Conservation (phyloP, 2,888 invertebrate genomes). For the Spatulosminthurus flaviceps region DNA sequence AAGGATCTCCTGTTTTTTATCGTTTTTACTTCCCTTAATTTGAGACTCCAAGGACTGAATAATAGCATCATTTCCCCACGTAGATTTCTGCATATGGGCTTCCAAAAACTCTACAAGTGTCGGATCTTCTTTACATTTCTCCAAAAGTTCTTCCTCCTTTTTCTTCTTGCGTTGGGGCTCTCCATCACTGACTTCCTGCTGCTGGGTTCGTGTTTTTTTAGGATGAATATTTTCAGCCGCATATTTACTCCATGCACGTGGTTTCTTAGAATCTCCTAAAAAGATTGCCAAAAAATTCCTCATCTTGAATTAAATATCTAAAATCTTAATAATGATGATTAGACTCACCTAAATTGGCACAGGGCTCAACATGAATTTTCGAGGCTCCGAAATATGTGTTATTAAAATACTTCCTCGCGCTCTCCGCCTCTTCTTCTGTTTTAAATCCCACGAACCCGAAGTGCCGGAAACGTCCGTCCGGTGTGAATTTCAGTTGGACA, state of each 20-base stretch:
- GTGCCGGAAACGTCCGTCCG: slow-evolving; percentile 89
- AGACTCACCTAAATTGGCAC: slow-evolving; percentile 66
- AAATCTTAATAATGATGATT: neutral
- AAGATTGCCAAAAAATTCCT: too few relatives aligned
- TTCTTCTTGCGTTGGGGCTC: slow-evolving; percentile 65
- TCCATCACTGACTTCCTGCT: slow-evolving; percentile 66
- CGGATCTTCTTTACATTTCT: slow-evolving; percentile 86
- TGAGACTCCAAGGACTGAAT: slow-evolving; percentile 64
- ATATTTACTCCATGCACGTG: slow-evolving; percentile 93
- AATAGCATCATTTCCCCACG: slow-evolving; percentile 62
- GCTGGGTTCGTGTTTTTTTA: slow-evolving; percentile 46
- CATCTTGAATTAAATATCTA: neutral
- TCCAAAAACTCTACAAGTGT: slow-evolving; percentile 89
- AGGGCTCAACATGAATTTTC: slow-evolving; percentile 79
- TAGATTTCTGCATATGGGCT: slow-evolving; percentile 74
- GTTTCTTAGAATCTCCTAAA: slow-evolving; percentile 73
- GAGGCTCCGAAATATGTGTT: slow-evolving; percentile 85
- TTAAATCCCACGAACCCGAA: slow-evolving; percentile 95
- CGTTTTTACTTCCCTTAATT: slow-evolving; percentile 52
- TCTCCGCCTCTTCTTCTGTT: slow-evolving; percentile 79
- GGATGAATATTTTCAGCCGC: slow-evolving; percentile 66
- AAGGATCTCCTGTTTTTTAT: slow-evolving; percentile 48
- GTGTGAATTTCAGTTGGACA: slow-evolving; percentile 89
- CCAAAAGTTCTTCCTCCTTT: slow-evolving; percentile 74
- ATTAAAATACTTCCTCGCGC: slow-evolving; percentile 82